These are phyloP conservation scores for Sebastes taczanowskii DNA, from an alignment of 2,797 vertebrate species.

Conservation along the genomic window DNA sequence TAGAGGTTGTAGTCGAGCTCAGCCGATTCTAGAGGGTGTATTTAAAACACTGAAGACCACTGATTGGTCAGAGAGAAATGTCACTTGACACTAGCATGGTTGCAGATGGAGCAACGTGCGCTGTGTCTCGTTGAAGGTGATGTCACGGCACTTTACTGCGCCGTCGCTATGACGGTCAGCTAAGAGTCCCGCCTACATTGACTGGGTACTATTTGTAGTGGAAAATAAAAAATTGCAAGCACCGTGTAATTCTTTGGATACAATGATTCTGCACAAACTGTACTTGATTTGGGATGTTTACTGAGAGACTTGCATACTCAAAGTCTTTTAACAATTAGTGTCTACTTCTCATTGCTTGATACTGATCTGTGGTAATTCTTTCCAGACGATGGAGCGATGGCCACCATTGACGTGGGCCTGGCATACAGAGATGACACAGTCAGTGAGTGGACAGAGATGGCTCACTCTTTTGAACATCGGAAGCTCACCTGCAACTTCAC, in stretches of 20 bases:
- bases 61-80: background rate
- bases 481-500: slow-evolving; percentile 92
- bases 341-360: background rate
- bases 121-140: background rate
- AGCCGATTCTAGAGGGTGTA: background rate
- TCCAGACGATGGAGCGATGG: slow-evolving; percentile 88
- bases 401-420: slow-evolving; percentile 89
- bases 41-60: background rate
- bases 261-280: background rate
- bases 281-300: background rate
- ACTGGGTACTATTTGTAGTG: background rate
- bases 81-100: background rate
- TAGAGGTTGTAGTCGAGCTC: background rate
- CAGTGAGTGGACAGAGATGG: slow-evolving; percentile 92
- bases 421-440: slow-evolving; percentile 89
- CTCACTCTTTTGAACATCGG: slow-evolving; percentile 89
- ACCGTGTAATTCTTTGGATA: background rate
- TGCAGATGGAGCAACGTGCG: background rate
- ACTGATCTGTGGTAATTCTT: background rate
- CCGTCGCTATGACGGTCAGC: background rate
- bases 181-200: background rate
- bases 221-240: background rate
- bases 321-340: background rate
- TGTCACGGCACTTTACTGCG: background rate
- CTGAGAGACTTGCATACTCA: background rate